Evolutionary conservation across 2,888 invertebrate species (phyloP), one percentile per base, ranked within the genome.

Genomic region (Octodonta nipae): DNA sequence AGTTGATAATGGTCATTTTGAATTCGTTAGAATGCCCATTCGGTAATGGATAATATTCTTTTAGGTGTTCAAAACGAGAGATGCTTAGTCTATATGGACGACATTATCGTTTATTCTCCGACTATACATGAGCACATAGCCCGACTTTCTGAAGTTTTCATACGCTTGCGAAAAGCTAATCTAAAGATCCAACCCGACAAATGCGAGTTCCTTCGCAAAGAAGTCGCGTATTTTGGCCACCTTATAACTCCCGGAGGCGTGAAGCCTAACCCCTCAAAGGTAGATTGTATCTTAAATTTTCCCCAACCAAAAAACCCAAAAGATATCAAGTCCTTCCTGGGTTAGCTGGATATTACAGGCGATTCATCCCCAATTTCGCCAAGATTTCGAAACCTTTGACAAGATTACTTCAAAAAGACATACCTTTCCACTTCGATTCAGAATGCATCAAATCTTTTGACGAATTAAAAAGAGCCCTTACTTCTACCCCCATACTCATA

Each of bases 171-270:
- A n/a, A n/a, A n/a, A n/a, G n/a, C n/a, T 20, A 20, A 20, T 20
- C n/a, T 20, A 20, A 20, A 20, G 20, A 20, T 20, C 6, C 20
- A 20, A 20, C 20, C 20, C n/a, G 20, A 20, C 20, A 20, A 20
- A 20, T 20, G 20, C 20, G 20, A 20, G n/a, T 20, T 20, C n/a
- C 20, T 20, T 20, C 20, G 20, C 6, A 7, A n/a, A 20, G 20
- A 20, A 20, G 20, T 20, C 20, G n/a, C n/a, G 20, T 20, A 20
- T n/a, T n/a, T 20, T 20, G 20, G 20, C 6, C 20, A 20, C n/a
- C 7, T 20, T 6, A 20, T 20, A 6, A 20, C 20, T n/a, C 7
- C 6, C 20, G n/a, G 7, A 20, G 20, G 20, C n/a, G 20, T 20
- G n/a, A 20, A 20, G n/a, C 20, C 20, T n/a, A n/a, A 20, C n/a